Evolutionary conservation across 2,113 vertebrate genomes (phyloP).

Genomic region (Clarias batrachus): DNA sequence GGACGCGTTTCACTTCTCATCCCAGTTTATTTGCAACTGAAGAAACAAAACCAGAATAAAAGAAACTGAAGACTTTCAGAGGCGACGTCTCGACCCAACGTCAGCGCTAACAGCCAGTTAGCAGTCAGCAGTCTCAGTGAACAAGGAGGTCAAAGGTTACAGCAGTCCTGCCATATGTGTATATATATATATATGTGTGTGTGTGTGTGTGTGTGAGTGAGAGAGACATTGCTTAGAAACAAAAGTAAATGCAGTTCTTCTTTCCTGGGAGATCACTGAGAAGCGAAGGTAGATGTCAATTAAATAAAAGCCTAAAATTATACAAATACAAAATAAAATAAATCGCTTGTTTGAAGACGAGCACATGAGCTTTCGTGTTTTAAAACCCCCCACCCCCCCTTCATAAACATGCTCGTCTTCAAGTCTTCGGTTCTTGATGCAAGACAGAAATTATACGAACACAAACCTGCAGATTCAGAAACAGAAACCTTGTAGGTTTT

Average conservation of each 20-base stretch:
- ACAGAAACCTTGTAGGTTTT: slow-evolving; percentile 50
- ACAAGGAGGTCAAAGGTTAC: slow-evolving; percentile 67
- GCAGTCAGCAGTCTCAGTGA: slow-evolving; percentile 67
- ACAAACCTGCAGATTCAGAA: slow-evolving; percentile 59
- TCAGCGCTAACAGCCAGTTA: slow-evolving; percentile 67
- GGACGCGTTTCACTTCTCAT: slow-evolving; percentile 43
- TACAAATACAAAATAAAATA: slow-evolving; percentile 52
- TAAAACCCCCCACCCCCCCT: background rate
- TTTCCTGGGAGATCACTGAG: slow-evolving; percentile 39
- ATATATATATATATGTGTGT: background rate
- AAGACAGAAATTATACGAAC: slow-evolving; percentile 71
- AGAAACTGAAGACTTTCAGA: slow-evolving; percentile 54
- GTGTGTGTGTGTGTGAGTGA: slow-evolving; percentile 3
- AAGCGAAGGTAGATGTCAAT: slow-evolving; percentile 51
- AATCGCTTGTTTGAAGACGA: slow-evolving; percentile 48
- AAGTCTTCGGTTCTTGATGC: slow-evolving; percentile 74
- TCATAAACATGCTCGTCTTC: slow-evolving; percentile 38
- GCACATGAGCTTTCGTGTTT: slow-evolving; percentile 14
- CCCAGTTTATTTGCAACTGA: slow-evolving; percentile 66
- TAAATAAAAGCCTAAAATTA: slow-evolving; percentile 65
- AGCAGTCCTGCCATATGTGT: slow-evolving; percentile 39
- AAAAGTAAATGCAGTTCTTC: slow-evolving; percentile 55
- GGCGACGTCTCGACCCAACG: slow-evolving; percentile 51
- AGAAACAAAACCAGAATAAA: slow-evolving; percentile 53
- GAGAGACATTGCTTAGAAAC: background rate